Base-by-base conservation (phyloP, 2,888 invertebrate genomes). In the Megastigmus dorsalis region DNA sequence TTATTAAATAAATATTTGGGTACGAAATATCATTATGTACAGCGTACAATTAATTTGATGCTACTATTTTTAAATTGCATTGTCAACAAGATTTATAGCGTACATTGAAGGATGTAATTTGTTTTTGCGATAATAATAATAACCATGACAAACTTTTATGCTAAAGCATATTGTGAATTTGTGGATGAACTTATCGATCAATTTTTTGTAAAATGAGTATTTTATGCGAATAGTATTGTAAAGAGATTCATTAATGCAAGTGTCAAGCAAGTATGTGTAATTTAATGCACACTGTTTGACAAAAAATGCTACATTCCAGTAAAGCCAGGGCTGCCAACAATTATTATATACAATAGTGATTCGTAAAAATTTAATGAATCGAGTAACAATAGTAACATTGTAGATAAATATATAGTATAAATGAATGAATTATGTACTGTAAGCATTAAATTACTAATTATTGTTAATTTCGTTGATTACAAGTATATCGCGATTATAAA, bases 241-340 rank as follows among this genome's bases (percentile, higher is more conserved):
- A 75, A 75, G 62, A 66, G 38, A 70, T 66, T 75, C 50, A 57
- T 67, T 63, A 74, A 68, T 70, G 59, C 52, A 68, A 68, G n/a
- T 41, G 67, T 76, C 67, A 72, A 71, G 62, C 18, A 15, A 36
- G 23, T 67, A 33, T 28, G 57, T 70, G 71, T 67, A 33, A 69
- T 73, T 57, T 73, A 65, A 57, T 54, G 45, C 55, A 70, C 62
- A 59, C 57, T 28, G 65, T 38, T 63, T 72, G 65, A 72, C 68
- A 36, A 72, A 72, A n/a, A 69, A 69, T 80, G 80, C 79, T 81
- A 84, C 87, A 86, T 84, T 84, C 84, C 82, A 85, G 75, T 83
- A 79, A 82, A 81, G 80, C 83, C 82, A 79, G 80, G 82, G 83
- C 84, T 85, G 85, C 84, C 84, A 83, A 81, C 78, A 80, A 74